Evolutionary conservation across 1,140 invertebrate species (phyloP), one percentile per base, ranked within the genome.

Genomic region (Solen grandis): DNA sequence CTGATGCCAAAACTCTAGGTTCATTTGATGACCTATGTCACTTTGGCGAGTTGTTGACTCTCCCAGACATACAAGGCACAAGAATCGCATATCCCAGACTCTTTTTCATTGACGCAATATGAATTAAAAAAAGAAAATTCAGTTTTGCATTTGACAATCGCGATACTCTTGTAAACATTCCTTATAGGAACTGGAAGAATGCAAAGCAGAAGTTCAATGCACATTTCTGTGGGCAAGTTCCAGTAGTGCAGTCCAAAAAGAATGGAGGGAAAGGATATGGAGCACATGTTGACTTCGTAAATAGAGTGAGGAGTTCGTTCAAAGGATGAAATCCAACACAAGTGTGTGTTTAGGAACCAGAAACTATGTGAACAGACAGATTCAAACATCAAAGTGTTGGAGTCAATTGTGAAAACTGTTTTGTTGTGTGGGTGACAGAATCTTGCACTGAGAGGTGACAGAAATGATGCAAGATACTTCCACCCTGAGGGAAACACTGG

Each of bases 381-480:
- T n/a, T n/a, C n/a, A n/a, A n/a, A n/a, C n/a, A n/a, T n/a, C n/a
- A n/a, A n/a, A n/a, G n/a, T n/a, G n/a, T n/a, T n/a, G n/a, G n/a
- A n/a, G n/a, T n/a, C n/a, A n/a, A n/a, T 27, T 38, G 3, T 10
- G 10, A 22, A 66, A 66, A 22, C 22, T 22, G 14, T 19, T 66
- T 22, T 66, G 29, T n/a, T 38, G 25, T 66, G 62, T 66, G 62
- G 31, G 5, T 22, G 62, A 36, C 62, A 66, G 62, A n/a, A n/a
- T n/a, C n/a, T n/a, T n/a, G n/a, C n/a, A n/a, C n/a, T n/a, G n/a
- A n/a, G n/a, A n/a, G n/a, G 33, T 66, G 5, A 66, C 22, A 2
- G 33, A 14, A 38, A 66, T 36, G 62, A 66, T 27, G 2, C 33
- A 5, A 38, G 46, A 38, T 36, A 66, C 22, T 66, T n/a, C 16